Conservation (phyloP, 2,888 invertebrate genomes). For the Himalopsyche tibetana region DNA sequence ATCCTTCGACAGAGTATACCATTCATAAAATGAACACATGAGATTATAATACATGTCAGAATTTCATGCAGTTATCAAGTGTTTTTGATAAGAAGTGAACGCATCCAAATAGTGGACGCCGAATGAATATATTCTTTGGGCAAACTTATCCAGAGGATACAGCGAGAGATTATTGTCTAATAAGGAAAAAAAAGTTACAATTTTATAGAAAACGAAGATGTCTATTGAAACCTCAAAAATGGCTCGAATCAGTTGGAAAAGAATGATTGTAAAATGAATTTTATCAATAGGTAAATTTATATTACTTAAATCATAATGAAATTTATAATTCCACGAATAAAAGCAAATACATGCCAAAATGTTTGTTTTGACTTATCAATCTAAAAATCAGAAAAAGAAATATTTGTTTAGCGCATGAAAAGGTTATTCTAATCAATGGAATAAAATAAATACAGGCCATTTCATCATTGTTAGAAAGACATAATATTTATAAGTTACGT, state of each 20-base stretch:
- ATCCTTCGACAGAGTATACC: slow-evolving; percentile 3
- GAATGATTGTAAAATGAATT: too few species aligned
- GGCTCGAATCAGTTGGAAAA: too few species aligned
- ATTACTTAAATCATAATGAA: too few species aligned
- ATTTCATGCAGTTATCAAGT: not conserved
- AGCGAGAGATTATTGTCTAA: not conserved
- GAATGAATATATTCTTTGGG: not conserved
- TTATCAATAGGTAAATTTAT: too few species aligned
- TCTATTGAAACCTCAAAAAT: not conserved
- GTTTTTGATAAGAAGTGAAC: not conserved
- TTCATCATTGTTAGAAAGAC: not conserved
- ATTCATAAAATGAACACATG: slow-evolving; percentile 36
- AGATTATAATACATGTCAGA: slow-evolving; percentile 10
- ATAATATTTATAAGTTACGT: not conserved
- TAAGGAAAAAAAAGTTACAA: not conserved
- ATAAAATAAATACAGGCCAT: not conserved
- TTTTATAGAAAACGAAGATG: not conserved
- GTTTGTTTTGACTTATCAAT: too few species aligned
- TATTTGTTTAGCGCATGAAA: too few species aligned
- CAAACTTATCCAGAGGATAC: not conserved
- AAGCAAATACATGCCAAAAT: too few species aligned
- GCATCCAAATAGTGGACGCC: not conserved
- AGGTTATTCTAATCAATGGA: not conserved
- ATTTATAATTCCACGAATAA: too few species aligned
- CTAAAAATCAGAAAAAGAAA: too few species aligned